Percentiles rank a stretch among this genome's conserved stretches.
phyloP scores from a whole-genome alignment of 2,888 invertebrate species.

The Drosophila mercatorum region DNA sequence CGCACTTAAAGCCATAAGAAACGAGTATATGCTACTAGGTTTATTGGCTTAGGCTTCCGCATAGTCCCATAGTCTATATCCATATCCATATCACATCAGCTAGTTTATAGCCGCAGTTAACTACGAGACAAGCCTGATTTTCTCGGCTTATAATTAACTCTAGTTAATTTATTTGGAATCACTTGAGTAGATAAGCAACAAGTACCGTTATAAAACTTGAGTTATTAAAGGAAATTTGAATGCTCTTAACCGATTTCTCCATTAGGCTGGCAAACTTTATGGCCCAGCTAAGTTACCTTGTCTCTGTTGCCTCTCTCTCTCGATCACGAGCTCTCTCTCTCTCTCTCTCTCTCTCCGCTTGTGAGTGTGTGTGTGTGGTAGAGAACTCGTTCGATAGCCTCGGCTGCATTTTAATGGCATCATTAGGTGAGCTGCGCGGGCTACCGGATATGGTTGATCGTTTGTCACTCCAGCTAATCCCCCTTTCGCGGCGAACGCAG shows the following conservation, averaged over 20 bases:
- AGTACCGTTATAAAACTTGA: constrained; percentile 9
- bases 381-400: constrained; percentile 48
- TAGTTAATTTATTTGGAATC: constrained; percentile 2
- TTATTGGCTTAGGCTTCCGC: background rate
- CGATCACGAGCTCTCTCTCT: too few species aligned
- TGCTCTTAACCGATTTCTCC: constrained; percentile 11
- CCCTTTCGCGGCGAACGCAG: constrained; percentile 24
- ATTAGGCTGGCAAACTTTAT: constrained; percentile 20
- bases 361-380: constrained; percentile 2
- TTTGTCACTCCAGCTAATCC: constrained; percentile 71
- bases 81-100: background rate
- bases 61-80: background rate
- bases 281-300: constrained; percentile 6
- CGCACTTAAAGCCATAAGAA: background rate
- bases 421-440: constrained; percentile 65
- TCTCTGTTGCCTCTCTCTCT: background rate
- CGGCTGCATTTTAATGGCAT: constrained; percentile 70
- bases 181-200: constrained; percentile 3
- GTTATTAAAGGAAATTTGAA: constrained; percentile 19
- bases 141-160: constrained; percentile 8
- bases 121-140: background rate
- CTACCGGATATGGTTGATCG: constrained; percentile 78
- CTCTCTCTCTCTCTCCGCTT: background rate
- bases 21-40: background rate
- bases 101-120: background rate